phyloP scores from a whole-genome alignment of 2,888 invertebrate genomes.

The Ceratothoa steindachneri region DNA sequence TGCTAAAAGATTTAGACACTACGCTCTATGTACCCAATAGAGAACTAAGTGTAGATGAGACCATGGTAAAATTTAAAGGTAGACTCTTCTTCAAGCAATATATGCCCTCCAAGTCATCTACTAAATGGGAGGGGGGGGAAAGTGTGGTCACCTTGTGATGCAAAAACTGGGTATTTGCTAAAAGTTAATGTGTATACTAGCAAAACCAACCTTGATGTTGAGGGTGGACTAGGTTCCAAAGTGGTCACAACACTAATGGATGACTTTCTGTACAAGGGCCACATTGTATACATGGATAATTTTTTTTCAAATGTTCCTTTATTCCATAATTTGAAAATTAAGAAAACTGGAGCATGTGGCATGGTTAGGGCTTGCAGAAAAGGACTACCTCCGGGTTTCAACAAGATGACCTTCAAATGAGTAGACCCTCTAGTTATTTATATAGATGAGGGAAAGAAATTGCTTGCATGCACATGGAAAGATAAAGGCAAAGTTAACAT shows the following conservation, averaged over 20 bases:
- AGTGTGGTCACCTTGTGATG: neutral
- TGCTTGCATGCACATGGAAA: constrained; percentile 14
- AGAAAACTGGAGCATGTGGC: constrained; percentile 14
- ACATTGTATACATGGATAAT: constrained; percentile 8
- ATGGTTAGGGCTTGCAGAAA: constrained; percentile 10
- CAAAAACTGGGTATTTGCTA: neutral
- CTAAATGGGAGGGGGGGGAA: neutral
- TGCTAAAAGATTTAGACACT: neutral
- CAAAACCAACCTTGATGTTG: neutral
- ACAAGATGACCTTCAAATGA: neutral
- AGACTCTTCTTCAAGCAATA: constrained; percentile 1
- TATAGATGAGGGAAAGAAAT: neutral
- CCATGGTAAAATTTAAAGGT: neutral
- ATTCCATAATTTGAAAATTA: neutral
- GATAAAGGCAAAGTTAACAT: constrained; percentile 16
- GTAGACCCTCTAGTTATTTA: neutral
- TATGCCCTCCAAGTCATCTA: neutral
- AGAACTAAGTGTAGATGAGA: neutral
- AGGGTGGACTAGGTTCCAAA: neutral
- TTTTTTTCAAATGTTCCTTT: neutral
- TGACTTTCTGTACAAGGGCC: neutral
- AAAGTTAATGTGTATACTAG: neutral
- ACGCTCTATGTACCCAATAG: neutral
- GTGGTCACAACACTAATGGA: neutral
- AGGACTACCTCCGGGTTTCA: neutral